These are phyloP conservation scores for Epizoanthus rinbou DNA, from an alignment of 92 coral and sea anemone species.

Conservation along the genomic window DNA sequence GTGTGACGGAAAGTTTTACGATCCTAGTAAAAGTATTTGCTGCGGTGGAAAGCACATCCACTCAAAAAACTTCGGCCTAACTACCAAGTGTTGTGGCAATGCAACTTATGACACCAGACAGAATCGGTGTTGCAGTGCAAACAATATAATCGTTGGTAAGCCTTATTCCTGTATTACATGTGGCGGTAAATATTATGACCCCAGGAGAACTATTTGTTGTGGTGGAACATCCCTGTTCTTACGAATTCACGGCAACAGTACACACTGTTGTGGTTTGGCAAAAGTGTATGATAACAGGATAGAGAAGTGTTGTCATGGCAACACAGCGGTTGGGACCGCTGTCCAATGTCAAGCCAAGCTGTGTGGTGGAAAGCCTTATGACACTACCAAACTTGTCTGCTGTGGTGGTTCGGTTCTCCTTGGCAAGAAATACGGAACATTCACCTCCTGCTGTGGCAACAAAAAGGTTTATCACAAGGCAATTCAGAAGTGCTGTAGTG, in stretches of 20 bases:
- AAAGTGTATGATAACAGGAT: conserved; percentile 20
- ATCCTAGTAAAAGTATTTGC: conserved; percentile 25
- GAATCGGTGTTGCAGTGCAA: conserved; percentile 18
- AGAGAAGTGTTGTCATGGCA: conserved; percentile 18
- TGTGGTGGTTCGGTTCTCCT: conserved; percentile 13
- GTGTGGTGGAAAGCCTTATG: conserved; percentile 22
- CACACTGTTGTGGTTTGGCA: conserved; percentile 23
- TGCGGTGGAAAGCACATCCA: conserved; percentile 23
- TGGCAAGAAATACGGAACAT: conserved; percentile 14
- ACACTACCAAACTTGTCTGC: conserved; percentile 10
- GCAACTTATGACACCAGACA: background rate
- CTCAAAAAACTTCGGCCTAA: background rate
- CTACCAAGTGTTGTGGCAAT: conserved; percentile 30
- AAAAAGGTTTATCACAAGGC: conserved; percentile 29
- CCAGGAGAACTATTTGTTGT: conserved; percentile 6
- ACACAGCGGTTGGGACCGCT: background rate
- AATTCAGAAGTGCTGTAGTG: conserved; percentile 22
- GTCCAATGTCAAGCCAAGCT: conserved; percentile 25
- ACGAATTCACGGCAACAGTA: conserved; percentile 4
- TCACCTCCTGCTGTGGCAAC: conserved; percentile 21
- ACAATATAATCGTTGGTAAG: conserved; percentile 8
- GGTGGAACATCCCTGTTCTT: conserved; percentile 8
- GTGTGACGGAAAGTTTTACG: conserved; percentile 17
- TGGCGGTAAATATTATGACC: conserved; percentile 12
- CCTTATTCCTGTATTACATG: conserved; percentile 22